Conservation (phyloP, 2,113 vertebrate genomes). For the Burhinus oedicnemus region DNA sequence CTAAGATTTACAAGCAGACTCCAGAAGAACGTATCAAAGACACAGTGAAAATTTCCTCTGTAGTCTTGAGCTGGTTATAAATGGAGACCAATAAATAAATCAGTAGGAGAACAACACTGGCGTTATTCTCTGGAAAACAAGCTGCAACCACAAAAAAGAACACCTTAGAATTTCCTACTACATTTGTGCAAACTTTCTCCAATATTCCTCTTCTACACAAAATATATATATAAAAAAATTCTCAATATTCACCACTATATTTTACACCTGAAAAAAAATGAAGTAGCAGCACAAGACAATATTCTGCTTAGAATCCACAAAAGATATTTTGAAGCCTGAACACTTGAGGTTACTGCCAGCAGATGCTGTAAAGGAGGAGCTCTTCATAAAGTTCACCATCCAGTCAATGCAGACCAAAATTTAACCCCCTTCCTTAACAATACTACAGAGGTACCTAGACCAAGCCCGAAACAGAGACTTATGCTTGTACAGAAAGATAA, state of each 20-base stretch:
- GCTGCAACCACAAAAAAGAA: neutral
- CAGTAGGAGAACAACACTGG: rapidly evolving
- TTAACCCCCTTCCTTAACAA: neutral
- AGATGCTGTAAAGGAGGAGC: neutral
- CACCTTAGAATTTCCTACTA: neutral
- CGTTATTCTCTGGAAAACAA: neutral
- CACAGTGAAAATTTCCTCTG: neutral
- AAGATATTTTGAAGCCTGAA: neutral
- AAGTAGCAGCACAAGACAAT: neutral
- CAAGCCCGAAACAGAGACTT: neutral
- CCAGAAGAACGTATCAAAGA: neutral
- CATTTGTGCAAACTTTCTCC: neutral
- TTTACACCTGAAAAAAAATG: neutral
- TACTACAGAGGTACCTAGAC: neutral
- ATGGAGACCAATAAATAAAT: neutral
- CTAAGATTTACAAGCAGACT: neutral
- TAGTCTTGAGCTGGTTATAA: neutral
- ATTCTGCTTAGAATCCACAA: neutral
- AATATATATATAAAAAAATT: neutral
- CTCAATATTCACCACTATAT: neutral
- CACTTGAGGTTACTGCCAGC: neutral
- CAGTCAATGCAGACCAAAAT: neutral
- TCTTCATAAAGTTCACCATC: neutral
- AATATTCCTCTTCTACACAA: neutral
- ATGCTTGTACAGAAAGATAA: neutral